phyloP scores from a whole-genome alignment of 1,140 invertebrate genomes.

The Notospermus geniculatus region DNA sequence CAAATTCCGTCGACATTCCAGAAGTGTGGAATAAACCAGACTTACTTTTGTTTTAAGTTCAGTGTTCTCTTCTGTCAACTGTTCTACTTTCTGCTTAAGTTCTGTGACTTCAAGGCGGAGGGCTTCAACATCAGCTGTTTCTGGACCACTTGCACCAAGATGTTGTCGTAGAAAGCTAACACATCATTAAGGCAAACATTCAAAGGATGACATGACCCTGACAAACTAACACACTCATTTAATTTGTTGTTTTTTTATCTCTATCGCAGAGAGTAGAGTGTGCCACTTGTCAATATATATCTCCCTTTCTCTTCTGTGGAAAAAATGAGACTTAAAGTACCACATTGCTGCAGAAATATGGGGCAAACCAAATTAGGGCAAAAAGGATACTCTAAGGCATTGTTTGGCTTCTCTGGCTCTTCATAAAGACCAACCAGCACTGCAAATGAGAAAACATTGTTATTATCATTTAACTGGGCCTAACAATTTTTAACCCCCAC shows the following conservation, averaged over 20 bases:
- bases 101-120: slow-evolving; percentile 54
- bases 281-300: too few relatives aligned
- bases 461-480: neutral
- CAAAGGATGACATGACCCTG: too few relatives aligned
- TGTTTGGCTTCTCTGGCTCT: slow-evolving; percentile 84
- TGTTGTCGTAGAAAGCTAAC: slow-evolving; percentile 51
- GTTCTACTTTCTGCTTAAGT: slow-evolving; percentile 48
- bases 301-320: too few relatives aligned
- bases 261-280: too few relatives aligned
- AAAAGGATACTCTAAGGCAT: slow-evolving; percentile 79
- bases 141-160: slow-evolving; percentile 48
- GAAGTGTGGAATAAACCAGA: neutral
- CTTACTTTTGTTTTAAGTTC: slow-evolving; percentile 50
- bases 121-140: slow-evolving; percentile 55
- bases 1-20: neutral
- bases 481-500: neutral
- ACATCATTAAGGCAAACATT: slow-evolving; percentile 26
- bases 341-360: too few relatives aligned
- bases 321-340: too few relatives aligned
- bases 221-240: too few relatives aligned
- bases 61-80: slow-evolving; percentile 50
- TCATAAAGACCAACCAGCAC: slow-evolving; percentile 73
- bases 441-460: slow-evolving; percentile 31
- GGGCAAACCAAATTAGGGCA: too few relatives aligned
- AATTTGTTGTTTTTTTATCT: too few relatives aligned